Evolutionary conservation across 23 tunicate species (phyloP).

Genomic region (Trididemnum nubilum): DNA sequence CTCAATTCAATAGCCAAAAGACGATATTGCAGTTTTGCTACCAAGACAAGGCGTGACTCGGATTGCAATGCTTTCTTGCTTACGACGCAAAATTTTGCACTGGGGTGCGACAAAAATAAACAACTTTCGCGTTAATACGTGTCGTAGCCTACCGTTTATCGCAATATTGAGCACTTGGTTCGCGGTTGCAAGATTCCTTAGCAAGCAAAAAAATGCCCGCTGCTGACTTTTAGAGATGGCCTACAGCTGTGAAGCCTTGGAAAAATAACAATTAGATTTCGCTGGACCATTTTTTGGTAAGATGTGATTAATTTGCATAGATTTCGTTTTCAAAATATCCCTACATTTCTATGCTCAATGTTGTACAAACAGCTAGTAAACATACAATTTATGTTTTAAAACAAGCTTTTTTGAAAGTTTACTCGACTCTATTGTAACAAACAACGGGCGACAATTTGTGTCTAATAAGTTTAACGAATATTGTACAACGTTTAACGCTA

Average conservation of each 20-base stretch:
- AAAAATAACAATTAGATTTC: not conserved
- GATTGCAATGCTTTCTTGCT: too few relatives aligned
- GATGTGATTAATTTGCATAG: not conserved
- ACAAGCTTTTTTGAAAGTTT: not conserved
- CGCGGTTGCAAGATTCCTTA: not conserved
- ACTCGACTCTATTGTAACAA: constrained; percentile 9
- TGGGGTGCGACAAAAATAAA: not conserved
- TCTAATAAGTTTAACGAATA: not conserved
- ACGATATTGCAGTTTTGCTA: too few relatives aligned
- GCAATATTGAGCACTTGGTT: not conserved
- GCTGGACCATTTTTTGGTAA: not conserved
- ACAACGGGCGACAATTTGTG: constrained; percentile 3
- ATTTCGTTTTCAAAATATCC: not conserved
- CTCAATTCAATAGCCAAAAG: too few relatives aligned
- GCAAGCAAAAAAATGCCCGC: not conserved
- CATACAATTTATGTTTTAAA: not conserved
- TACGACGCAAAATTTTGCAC: not conserved
- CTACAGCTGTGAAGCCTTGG: not conserved
- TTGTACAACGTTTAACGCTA: not conserved
- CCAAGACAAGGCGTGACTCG: too few relatives aligned
- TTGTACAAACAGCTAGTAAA: not conserved
- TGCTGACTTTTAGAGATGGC: not conserved
- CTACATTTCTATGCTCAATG: not conserved
- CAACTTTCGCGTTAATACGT: not conserved
- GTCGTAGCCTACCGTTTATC: not conserved